Evolutionary conservation across 2,113 vertebrate species (phyloP), one percentile per base, ranked within the genome.

Genomic region (Rhinopomastus cyanomelas): DNA sequence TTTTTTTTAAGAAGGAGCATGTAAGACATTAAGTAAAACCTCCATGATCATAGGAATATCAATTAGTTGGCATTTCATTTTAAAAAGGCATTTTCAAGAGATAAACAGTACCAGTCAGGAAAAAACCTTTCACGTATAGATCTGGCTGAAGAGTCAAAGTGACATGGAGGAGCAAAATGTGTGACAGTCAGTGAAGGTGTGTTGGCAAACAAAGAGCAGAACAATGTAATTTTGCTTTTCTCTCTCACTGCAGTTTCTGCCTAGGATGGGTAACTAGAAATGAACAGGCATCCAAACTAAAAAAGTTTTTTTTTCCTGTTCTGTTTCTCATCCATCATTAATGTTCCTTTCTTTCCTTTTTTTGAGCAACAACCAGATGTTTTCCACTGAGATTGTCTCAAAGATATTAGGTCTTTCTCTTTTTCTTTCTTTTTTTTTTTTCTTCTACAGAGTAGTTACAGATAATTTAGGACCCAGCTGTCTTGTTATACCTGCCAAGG

Each of bases 381-480:
- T 94, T 93, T 91, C 82, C 80, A 57, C 60, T 83, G 82, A 78
- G 80, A 81, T 59, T 37, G 7, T 77, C 30, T 87, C 29, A 82
- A 79, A 76, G 29, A 77, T 81, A 60, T 21, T 55, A 46, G 11
- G 22, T 15, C 46, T 48, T 30, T 29, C 16, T 53, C 26, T 29
- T 29, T 55, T 30, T 5, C n/a, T 65, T 11, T 60, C 20, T 13
- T 25, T 37, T 37, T 48, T 61, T 52, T 21, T 16, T 6, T 52
- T 62, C 56, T 32, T 17, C 2, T 0, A 36, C 79, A 20, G 49
- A 67, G 42, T 34, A 65, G 25, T 69, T 81, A 79, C 69, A 90
- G 56, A 21, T 86, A 74, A 93, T 93, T 71, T 85, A 87, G 87
- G 74, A 80, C 60, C 32, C 79, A 91, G 55, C 46, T 92, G 76